These are phyloP conservation scores for Speoplatyrhinus poulsoni DNA, from an alignment of 2,113 vertebrate species.

Conservation along the genomic window DNA sequence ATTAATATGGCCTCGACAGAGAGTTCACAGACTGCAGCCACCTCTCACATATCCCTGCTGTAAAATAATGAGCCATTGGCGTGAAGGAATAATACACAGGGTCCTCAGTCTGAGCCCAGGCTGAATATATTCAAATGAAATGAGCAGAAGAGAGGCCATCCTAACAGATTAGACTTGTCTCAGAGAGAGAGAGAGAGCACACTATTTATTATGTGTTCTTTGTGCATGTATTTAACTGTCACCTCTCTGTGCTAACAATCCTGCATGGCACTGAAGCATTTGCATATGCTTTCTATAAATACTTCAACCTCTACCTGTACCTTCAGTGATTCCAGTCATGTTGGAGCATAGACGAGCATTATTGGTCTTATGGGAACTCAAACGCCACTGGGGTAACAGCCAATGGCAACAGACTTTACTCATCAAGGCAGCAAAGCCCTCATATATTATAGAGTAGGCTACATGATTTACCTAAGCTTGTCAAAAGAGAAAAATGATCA, in stretches of 20 bases:
- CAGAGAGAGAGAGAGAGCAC: constrained; percentile 65
- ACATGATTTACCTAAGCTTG: constrained; percentile 91
- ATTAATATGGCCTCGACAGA: constrained; percentile 84
- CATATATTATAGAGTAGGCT: constrained; percentile 87
- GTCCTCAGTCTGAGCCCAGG: constrained; percentile 51
- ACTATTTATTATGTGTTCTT: constrained; percentile 72
- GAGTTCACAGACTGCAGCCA: constrained; percentile 75
- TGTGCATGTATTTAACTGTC: constrained; percentile 82
- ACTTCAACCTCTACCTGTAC: constrained; percentile 72
- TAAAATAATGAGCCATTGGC: constrained; percentile 94
- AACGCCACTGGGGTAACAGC: constrained; percentile 74
- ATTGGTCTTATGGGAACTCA: constrained; percentile 80
- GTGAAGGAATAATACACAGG: constrained; percentile 83
- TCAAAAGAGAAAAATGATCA: constrained; percentile 94
- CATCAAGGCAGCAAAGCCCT: constrained; percentile 73
- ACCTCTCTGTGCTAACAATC: constrained; percentile 76
- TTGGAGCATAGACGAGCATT: constrained; percentile 70
- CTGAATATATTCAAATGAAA: constrained; percentile 86
- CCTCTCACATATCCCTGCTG: constrained; percentile 81
- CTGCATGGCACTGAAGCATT: constrained; percentile 76
- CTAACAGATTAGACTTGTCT: constrained; percentile 82
- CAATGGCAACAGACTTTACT: constrained; percentile 78
- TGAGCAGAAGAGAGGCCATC: constrained; percentile 73
- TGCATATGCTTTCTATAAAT: constrained; percentile 86
- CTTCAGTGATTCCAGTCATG: constrained; percentile 55